Base-by-base conservation (phyloP, 1,140 invertebrate species). In the Leptopilina boulardi region DNA sequence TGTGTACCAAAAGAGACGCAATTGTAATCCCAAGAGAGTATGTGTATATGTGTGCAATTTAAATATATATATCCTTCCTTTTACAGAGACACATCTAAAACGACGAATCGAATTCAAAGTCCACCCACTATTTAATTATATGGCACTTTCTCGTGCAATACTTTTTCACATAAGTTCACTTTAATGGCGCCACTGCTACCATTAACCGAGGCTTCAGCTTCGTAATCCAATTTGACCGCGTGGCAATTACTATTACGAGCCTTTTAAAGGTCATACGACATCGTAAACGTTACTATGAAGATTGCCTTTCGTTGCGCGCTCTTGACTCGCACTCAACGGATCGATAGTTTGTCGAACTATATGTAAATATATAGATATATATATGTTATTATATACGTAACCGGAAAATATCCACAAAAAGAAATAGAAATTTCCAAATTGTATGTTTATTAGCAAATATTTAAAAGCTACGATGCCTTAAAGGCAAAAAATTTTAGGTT, bases 241-340 rank as follows among this genome's bases (percentile, higher is more conserved):
- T 73, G 41, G 71, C 44, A 73, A 73, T 73, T 51, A 73, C 71
- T 47, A 73, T 73, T 73, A 73, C 19, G 41, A 73, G 71, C 41
- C 41, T 73, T 73, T 73, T 73, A 73, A 30, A 47, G 42, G 71
- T 34, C 15, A 18, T 15, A 23, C 21, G 71, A 47, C 42, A 42
- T 73, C 42, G 71, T 73, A 47, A 73, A 73, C 19, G 44, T 73
- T n/a, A 11, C 38, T n/a, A n/a, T 56, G 54, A 23, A 56, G 54
- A 56, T 59, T 59, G 56, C 56, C 56, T 59, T 59, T 59, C 21
- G 23, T 59, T 59, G 11, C 23, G 23, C 23, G 56, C 19, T 59
- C 56, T 26, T 26, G 56, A 59, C 56, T 59, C 56, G 10, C 13
- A 59, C 44, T 15, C 44, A 59, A 21, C n/a, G n/a, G 56, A 59